Percentiles rank a stretch among this genome's conserved stretches.
These are phyloP conservation scores for Peucedramus taeniatus DNA, from an alignment of 2,113 vertebrate species.

Conservation along the genomic window DNA sequence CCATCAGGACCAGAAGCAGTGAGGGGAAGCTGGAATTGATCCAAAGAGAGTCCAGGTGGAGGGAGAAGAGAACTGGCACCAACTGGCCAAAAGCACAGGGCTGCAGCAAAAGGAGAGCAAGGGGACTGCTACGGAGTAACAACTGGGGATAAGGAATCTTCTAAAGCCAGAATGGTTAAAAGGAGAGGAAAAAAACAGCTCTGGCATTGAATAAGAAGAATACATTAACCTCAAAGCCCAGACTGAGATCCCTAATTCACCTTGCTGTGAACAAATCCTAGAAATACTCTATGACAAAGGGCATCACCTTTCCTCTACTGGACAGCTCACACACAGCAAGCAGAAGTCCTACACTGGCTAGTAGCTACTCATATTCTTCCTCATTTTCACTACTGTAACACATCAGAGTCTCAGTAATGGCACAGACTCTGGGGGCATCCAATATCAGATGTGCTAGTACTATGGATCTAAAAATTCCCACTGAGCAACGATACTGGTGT, in stretches of 20 bases:
- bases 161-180: neutral
- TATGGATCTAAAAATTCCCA: neutral
- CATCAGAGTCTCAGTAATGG: neutral
- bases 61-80: neutral
- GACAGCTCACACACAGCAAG: neutral
- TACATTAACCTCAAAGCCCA: neutral
- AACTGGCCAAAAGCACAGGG: neutral
- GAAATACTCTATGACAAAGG: neutral
- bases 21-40: neutral
- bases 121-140: neutral
- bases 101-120: neutral
- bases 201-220: neutral
- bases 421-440: neutral
- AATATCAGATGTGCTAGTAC: neutral
- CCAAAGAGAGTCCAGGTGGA: neutral
- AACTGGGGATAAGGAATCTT: neutral
- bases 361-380: neutral
- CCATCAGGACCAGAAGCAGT: neutral
- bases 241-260: neutral
- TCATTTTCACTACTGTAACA: neutral
- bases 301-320: neutral
- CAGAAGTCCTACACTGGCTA: neutral
- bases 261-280: neutral
- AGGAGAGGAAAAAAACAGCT: neutral
- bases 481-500: neutral